phyloP scores from a whole-genome alignment of 2,888 invertebrate species.

The Galerucella calmariensis region DNA sequence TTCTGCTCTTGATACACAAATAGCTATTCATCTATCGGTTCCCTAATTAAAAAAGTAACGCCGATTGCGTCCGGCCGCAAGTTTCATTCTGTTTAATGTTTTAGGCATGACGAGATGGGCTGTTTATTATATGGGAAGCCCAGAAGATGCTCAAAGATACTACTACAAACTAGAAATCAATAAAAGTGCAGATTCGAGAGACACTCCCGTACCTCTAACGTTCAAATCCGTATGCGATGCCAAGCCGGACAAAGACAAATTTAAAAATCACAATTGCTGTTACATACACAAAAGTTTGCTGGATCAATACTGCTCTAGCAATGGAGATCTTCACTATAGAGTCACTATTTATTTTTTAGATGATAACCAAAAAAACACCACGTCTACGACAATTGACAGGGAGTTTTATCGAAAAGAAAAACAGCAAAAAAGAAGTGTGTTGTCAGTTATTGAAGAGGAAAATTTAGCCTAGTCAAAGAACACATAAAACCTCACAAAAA shows the following conservation, averaged over 20 bases:
- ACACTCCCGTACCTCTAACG: conserved; percentile 21
- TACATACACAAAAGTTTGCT: conserved; percentile 42
- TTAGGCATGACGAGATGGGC: conserved; percentile 46
- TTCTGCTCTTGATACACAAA: too few species aligned
- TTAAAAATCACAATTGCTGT: conserved; percentile 37
- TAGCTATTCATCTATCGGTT: too few species aligned
- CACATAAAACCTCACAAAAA: too few species aligned
- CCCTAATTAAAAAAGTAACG: too few species aligned
- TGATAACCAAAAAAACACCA: too few species aligned
- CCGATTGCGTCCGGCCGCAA: too few species aligned
- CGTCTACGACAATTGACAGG: not conserved
- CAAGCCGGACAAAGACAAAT: conserved; percentile 39
- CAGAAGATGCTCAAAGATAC: conserved; percentile 41
- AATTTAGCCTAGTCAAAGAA: not conserved
- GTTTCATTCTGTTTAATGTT: conserved; percentile 16
- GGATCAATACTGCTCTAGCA: conserved; percentile 35
- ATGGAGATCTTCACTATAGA: conserved; percentile 43
- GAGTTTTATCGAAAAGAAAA: not conserved
- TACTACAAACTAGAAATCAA: conserved; percentile 44
- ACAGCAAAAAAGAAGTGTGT: not conserved
- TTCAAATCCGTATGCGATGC: conserved; percentile 43
- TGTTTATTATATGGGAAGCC: conserved; percentile 42
- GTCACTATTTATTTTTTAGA: conserved; percentile 35
- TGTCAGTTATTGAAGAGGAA: not conserved
- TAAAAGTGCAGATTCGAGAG: not conserved